Evolutionary conservation across 2,888 invertebrate species (phyloP).

Genomic region (Acronicta psi): DNA sequence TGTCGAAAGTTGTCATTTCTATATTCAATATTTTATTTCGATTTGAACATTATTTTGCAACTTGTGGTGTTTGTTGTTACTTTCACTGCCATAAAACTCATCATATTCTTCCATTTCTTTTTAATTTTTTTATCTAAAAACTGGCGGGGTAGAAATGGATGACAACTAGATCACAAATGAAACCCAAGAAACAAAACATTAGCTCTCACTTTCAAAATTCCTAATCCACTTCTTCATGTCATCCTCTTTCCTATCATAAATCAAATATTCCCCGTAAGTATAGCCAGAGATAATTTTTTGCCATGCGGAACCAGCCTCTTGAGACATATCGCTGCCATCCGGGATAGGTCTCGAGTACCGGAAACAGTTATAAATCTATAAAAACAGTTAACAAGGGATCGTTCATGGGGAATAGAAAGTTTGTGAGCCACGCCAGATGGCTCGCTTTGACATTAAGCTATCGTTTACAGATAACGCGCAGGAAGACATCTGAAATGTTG

Average conservation of each 20-base stretch:
- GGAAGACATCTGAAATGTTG: slow-evolving; percentile 38
- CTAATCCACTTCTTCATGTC: not conserved
- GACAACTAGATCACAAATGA: too few relatives aligned
- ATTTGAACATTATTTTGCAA: too few relatives aligned
- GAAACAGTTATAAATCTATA: slow-evolving; percentile 74
- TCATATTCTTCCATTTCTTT: too few relatives aligned
- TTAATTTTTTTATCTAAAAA: too few relatives aligned
- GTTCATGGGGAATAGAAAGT: slow-evolving; percentile 56
- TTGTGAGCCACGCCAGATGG: slow-evolving; percentile 52
- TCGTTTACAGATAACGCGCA: slow-evolving; percentile 29
- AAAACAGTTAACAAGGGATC: slow-evolving; percentile 68
- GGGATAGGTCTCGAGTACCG: slow-evolving; percentile 73
- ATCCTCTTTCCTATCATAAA: slow-evolving; percentile 44
- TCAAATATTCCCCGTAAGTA: slow-evolving; percentile 40
- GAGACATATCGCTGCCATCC: slow-evolving; percentile 80
- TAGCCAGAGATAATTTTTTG: slow-evolving; percentile 36
- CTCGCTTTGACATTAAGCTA: slow-evolving; percentile 43
- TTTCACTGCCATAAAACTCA: too few relatives aligned
- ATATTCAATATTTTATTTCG: too few relatives aligned
- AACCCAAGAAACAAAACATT: slow-evolving; percentile 1
- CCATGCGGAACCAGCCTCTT: slow-evolving; percentile 58
- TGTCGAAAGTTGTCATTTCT: too few relatives aligned
- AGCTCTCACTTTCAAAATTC: slow-evolving; percentile 9
- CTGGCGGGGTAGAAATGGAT: too few relatives aligned
- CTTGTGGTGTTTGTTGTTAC: too few relatives aligned